Evolutionary conservation across 2,888 invertebrate species (phyloP), one percentile per base, ranked within the genome.

Genomic region (Hypercompe scribonia): DNA sequence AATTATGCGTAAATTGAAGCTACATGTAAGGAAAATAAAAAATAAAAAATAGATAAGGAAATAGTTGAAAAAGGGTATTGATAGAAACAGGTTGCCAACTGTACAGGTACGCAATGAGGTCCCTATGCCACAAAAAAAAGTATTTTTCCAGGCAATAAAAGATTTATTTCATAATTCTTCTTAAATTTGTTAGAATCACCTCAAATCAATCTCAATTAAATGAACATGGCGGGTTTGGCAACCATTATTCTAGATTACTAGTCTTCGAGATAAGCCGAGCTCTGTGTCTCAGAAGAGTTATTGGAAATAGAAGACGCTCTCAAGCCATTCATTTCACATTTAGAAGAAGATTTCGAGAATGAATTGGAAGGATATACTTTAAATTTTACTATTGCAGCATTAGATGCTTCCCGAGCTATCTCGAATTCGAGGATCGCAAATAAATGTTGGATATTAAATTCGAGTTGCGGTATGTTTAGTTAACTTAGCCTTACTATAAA

Each of bases 161-260:
- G n/a, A n/a, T n/a, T n/a, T 13, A 66, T n/a, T 18, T 63, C 68
- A 58, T 31, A 34, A 63, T 34, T 36, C 31, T 54, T 50, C 28
- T 34, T 58, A 68, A 31, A 54, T 36, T 64, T 42, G 28, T 39
- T 65, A 54, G 46, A 42, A 68, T 50, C 46, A 81, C 61, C 61
- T 74, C 69, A 78, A 79, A 82, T 82, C 82, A 83, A 82, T 82
- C 84, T 78, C 81, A 82, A 82, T 82, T 81, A 83, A 78, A 83
- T 46, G 75, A 15, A 78, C 81, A 82, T 82, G 72, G 78, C 74
- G 71, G 73, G 65, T 71, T 64, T 5, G 28, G 33, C 71, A 73
- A 46, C 67, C 76, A 82, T 82, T 75, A 78, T 69, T 83, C 84
- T 79, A 81, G 82, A 82, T 82, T 83, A 82, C 81, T 68, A 68